Conservation (phyloP, 2,113 vertebrate genomes). For the Grammomys dolichurus region DNA sequence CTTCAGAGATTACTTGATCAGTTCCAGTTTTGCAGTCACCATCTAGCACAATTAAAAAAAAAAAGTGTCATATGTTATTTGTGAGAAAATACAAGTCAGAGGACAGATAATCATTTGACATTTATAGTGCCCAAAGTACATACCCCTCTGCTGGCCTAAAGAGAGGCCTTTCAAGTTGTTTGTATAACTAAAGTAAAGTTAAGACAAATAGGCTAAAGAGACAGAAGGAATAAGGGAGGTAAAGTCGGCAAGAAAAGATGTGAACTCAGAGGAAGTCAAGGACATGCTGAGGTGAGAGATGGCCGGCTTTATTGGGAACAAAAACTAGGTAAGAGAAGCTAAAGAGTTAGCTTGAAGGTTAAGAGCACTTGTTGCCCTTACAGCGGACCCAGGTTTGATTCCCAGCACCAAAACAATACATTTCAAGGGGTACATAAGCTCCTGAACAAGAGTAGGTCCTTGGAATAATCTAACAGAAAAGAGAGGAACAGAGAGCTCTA, state of each 20-base stretch:
- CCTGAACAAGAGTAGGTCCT: neutral
- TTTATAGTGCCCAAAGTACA: neutral
- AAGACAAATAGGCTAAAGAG: neutral
- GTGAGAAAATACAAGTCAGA: constrained; percentile 22
- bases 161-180: neutral
- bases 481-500: neutral
- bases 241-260: neutral
- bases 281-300: neutral
- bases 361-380: neutral
- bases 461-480: neutral
- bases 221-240: neutral
- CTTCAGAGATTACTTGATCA: constrained; percentile 71
- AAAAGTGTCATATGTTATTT: constrained; percentile 61
- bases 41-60: constrained; percentile 73
- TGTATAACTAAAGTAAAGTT: neutral
- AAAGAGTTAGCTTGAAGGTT: neutral
- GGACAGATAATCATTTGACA: neutral
- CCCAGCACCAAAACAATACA: neutral
- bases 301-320: neutral
- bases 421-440: neutral
- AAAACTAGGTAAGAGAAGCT: neutral
- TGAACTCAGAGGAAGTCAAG: neutral
- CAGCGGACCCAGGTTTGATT: neutral
- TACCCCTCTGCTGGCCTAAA: neutral
- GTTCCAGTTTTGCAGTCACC: constrained; percentile 76